Conservation (phyloP, 1,140 invertebrate species). For the Ceratina japonica region DNA sequence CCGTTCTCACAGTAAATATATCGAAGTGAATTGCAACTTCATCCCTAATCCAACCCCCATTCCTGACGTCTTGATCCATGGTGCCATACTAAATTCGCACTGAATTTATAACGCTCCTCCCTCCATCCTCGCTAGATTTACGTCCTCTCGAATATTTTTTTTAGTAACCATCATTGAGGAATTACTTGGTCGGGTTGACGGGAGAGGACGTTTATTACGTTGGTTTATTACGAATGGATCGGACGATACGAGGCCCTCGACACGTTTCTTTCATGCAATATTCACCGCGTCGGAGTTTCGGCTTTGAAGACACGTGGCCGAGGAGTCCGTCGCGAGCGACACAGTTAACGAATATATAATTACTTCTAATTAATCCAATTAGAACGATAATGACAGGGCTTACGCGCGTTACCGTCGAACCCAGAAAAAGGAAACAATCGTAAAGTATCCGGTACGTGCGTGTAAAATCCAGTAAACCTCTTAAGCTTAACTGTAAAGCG, state of each 20-base stretch:
- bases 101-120: slow-evolving; percentile 68
- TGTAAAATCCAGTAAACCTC: slow-evolving; percentile 62
- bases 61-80: slow-evolving; percentile 71
- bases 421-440: slow-evolving; percentile 62
- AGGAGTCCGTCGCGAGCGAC: neutral
- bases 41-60: slow-evolving; percentile 72
- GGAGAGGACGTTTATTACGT: slow-evolving; percentile 60
- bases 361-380: slow-evolving; percentile 47
- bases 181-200: slow-evolving; percentile 14
- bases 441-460: slow-evolving; percentile 52
- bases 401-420: slow-evolving; percentile 14
- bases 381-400: slow-evolving; percentile 50
- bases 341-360: slow-evolving; percentile 47
- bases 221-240: slow-evolving; percentile 31
- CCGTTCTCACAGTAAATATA: slow-evolving; percentile 79
- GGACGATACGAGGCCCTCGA: neutral
- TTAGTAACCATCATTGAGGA: neutral
- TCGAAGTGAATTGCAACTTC: slow-evolving; percentile 79
- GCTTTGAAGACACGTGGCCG: neutral
- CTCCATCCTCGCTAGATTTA: neutral
- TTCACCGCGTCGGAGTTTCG: neutral
- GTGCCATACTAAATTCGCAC: slow-evolving; percentile 71
- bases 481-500: slow-evolving; percentile 70
- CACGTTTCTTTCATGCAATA: neutral
- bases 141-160: neutral